phyloP scores from a whole-genome alignment of 1,140 invertebrate species.

The Brachionus plicatilis region DNA sequence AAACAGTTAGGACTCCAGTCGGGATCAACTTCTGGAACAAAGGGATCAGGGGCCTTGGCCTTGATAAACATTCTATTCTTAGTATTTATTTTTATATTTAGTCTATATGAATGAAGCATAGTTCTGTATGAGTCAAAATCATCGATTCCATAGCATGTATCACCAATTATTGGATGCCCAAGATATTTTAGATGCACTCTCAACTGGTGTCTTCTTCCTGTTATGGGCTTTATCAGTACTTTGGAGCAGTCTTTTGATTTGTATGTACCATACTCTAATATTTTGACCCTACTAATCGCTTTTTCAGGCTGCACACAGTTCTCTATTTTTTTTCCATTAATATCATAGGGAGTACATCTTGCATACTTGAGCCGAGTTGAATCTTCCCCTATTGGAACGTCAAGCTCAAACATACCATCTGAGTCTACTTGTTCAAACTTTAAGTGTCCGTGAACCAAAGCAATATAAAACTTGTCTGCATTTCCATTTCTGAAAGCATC shows the following conservation, averaged over 20 bases:
- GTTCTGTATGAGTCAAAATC: conserved; percentile 39
- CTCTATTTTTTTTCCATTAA: not conserved
- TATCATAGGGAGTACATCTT: not conserved
- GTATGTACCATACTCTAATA: conserved; percentile 29
- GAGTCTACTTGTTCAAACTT: not conserved
- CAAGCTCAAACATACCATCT: not conserved
- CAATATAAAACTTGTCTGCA: conserved; percentile 28
- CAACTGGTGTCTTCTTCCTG: conserved; percentile 92
- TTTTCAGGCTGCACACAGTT: not conserved
- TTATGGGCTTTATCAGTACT: conserved; percentile 50
- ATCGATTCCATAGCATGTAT: conserved; percentile 51
- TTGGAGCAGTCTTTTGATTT: not conserved
- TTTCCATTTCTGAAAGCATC: not conserved
- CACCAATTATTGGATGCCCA: conserved; percentile 87
- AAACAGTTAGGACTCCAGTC: not conserved
- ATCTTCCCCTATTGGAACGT: conserved; percentile 31
- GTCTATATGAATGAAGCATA: conserved; percentile 31
- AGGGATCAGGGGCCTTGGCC: conserved; percentile 28
- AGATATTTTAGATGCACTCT: conserved; percentile 89
- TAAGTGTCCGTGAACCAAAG: conserved; percentile 15
- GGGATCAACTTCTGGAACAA: conserved; percentile 16
- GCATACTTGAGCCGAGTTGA: not conserved
- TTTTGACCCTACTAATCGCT: not conserved
- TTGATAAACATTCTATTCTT: conserved; percentile 2
- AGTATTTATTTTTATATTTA: conserved; percentile 18